A percentile compares a stretch with the other conserved stretches of the same genome.
phyloP scores from a whole-genome alignment of 2,888 invertebrate genomes.

The Cryptocephalus moraei region DNA sequence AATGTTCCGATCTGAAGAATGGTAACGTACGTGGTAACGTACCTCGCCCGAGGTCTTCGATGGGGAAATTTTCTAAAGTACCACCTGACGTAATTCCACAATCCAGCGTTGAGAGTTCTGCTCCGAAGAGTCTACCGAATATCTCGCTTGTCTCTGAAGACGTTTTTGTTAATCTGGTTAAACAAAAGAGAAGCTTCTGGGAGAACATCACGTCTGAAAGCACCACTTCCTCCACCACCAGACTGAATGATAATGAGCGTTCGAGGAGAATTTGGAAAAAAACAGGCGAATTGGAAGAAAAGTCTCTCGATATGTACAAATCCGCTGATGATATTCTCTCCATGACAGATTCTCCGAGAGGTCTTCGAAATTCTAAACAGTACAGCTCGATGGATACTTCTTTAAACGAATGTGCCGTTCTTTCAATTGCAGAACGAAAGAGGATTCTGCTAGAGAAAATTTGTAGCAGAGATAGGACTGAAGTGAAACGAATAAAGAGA shows the following conservation, averaged over 20 bases:
- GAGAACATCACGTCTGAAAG: conserved; percentile 17
- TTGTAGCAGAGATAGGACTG: conserved; percentile 13
- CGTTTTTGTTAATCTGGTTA: conserved; percentile 8
- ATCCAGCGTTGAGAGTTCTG: not conserved
- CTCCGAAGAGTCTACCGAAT: conserved; percentile 18
- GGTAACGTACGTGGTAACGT: not conserved
- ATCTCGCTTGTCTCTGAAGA: conserved; percentile 12
- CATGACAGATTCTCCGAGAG: conserved; percentile 2
- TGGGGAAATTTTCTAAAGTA: no score
- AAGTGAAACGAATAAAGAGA: not conserved
- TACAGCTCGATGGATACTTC: conserved; percentile 16
- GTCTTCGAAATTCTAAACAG: conserved; percentile 5
- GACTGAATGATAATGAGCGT: conserved; percentile 1
- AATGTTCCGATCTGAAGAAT: conserved; percentile 3
- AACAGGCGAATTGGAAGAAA: conserved; percentile 3
- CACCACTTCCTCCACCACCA: not conserved
- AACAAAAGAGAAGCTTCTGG: conserved; percentile 22
- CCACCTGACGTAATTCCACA: no score
- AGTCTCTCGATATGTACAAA: conserved; percentile 7
- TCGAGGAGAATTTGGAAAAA: conserved; percentile 11
- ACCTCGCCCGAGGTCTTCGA: no score
- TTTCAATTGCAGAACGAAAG: conserved; percentile 21
- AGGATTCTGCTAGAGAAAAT: conserved; percentile 17
- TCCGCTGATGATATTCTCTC: conserved; percentile 17
- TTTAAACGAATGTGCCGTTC: conserved; percentile 15